Evolutionary conservation across 2,113 vertebrate species (phyloP), one percentile per base, ranked within the genome.

Genomic region (Emydocephalus ijimae): DNA sequence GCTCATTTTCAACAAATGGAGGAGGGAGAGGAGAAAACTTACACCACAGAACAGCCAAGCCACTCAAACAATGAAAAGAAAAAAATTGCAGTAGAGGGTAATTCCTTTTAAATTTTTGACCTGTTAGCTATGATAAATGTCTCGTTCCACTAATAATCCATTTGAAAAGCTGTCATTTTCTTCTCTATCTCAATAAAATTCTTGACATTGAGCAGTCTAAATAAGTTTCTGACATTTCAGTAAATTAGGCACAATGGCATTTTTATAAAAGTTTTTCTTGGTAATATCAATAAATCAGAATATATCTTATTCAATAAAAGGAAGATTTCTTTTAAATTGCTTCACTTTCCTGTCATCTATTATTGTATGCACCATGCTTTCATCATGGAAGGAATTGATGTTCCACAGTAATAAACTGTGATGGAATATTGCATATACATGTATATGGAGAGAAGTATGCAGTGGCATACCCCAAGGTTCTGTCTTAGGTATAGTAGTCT

Each of bases 121-220:
- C 3, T 64, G n/a, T 14, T 93, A 56, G 54, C 4, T 1, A 5
- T 90, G 64, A 64, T 43, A 48, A 3, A 59, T 45, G 5, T 88
- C 5, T 93, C 8, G 59, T 7, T 87, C 39, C 50, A 88, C 55
- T 89, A 64, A 95, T 94, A 94, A 23, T 24, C 2, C 0, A 24
- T 24, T 87, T 57, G 90, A 48, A 92, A 18, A 89, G 91, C 26
- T 91, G 93, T 87, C 20, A 55, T n/a, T 0, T 95, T 94, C 5
- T 93, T 91, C 7, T 45, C 86, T 48, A 11, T 92, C 91, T 34
- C 23, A 74, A 0, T 89, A 89, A 93, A 87, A 57, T 10, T 11
- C 52, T 26, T 94, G 43, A 69, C 92, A 88, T n/a, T 26, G 85
- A 86, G 88, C 87, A 93, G 90, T 24, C 43, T 93, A 39, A 89